Evolutionary conservation across 1,140 invertebrate genomes (phyloP).

Genomic region (Augochlora pura): DNA sequence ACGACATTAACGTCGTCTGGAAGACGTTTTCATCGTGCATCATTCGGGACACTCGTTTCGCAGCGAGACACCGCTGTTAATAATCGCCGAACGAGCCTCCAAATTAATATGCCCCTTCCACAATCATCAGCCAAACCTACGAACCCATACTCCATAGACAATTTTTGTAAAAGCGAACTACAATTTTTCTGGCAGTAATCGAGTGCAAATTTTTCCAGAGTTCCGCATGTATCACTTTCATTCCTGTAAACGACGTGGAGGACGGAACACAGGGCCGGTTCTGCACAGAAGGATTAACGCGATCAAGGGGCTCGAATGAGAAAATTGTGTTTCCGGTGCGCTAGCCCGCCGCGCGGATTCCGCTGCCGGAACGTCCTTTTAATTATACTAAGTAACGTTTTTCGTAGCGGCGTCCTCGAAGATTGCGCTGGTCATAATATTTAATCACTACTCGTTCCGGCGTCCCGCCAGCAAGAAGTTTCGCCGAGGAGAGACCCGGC

Average conservation of each 20-base stretch:
- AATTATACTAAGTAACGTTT: conserved; percentile 80
- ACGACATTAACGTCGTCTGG: conserved; percentile 55
- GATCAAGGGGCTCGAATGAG: conserved; percentile 14
- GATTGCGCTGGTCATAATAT: conserved; percentile 79
- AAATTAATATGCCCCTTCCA: not conserved
- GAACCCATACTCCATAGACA: too few relatives aligned
- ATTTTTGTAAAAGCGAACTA: too few relatives aligned
- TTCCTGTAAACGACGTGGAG: too few relatives aligned
- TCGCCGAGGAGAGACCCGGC: conserved; percentile 13
- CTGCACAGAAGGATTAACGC: conserved; percentile 1
- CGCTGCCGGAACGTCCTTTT: conserved; percentile 72
- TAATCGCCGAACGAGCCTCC: not conserved
- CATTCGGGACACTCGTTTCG: conserved; percentile 31
- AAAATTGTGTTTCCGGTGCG: conserved; percentile 21
- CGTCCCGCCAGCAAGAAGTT: conserved; percentile 58
- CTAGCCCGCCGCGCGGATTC: conserved; percentile 62
- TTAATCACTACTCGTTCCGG: conserved; percentile 79
- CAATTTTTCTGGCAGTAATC: too few relatives aligned
- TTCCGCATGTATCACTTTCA: too few relatives aligned
- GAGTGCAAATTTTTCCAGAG: too few relatives aligned
- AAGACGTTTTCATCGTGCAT: conserved; percentile 62
- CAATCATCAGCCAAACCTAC: too few relatives aligned
- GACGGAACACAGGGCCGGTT: not conserved
- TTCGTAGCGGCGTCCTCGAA: conserved; percentile 65
- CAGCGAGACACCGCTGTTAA: not conserved